These are phyloP conservation scores for Eurytoma adleriae DNA, from an alignment of 2,888 invertebrate species.

Conservation along the genomic window DNA sequence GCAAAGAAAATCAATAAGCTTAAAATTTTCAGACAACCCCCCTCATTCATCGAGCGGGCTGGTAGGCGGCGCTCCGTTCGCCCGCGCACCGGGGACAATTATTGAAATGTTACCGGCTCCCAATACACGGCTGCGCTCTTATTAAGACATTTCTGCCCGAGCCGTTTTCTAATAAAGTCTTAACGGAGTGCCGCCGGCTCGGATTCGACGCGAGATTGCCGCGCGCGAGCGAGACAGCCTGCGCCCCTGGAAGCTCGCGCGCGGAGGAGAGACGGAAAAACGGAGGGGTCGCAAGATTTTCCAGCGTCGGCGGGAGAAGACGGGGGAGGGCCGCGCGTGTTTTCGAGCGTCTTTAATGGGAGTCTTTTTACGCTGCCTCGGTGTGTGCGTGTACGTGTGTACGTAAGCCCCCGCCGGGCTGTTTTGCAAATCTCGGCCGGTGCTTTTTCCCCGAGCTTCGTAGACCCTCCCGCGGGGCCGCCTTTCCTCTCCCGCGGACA, in stretches of 20 bases:
- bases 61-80: background rate
- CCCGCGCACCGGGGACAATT: conserved; percentile 24
- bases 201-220: conserved; percentile 46
- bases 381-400: background rate
- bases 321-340: conserved; percentile 12
- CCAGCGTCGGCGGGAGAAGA: background rate
- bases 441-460: conserved; percentile 8
- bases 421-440: conserved; percentile 27
- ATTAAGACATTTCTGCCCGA: conserved; percentile 68
- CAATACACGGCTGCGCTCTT: conserved; percentile 34
- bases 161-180: conserved; percentile 75
- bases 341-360: conserved; percentile 52
- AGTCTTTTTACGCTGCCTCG: conserved; percentile 46
- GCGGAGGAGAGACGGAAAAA: conserved; percentile 38
- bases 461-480: too few species aligned
- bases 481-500: conserved; percentile 4
- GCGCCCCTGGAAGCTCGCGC: background rate
- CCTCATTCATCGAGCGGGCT: background rate
- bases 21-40: conserved; percentile 21
- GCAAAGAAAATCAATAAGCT: conserved; percentile 44
- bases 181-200: conserved; percentile 57
- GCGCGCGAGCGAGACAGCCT: background rate
- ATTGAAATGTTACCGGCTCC: conserved; percentile 46
- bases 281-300: conserved; percentile 44
- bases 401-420: background rate